Evolutionary conservation across 23 tunicate genomes (phyloP), one percentile per base, ranked within the genome.

Genomic region (Trididemnum miniatum): DNA sequence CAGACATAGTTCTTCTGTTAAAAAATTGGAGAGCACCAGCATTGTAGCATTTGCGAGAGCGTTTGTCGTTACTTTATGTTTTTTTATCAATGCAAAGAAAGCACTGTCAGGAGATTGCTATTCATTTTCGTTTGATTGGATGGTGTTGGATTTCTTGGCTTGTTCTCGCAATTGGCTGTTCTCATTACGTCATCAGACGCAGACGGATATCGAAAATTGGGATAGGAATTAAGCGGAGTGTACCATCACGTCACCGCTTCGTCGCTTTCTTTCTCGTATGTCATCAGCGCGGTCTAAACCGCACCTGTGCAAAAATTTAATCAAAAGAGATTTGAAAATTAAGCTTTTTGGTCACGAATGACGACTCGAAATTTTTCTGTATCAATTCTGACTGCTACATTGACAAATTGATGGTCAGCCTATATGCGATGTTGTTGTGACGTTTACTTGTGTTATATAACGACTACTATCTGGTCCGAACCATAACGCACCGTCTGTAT

Each of bases 101-200:
- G 29, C 25, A 62, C 4, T 20, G 22, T 20, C 5, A 62, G 5
- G 67, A 62, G 22, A 44, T 44, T 44, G 15, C 54, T 7, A 7
- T 44, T 44, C 12, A 44, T 69, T 69, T 69, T 35, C 37, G 37
- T 69, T 69, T 25, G 67, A 20, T 62, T 62, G 67, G 54, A 15
- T 44, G 54, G 54, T 44, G 54, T 44, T 44, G 15, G 54, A 44
- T 44, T 44, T 7, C 54, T 44, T 9, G 54, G 9, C 54, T 15
- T 44, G 12, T 44, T 44, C 9, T 44, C 54, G 54, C 15, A 9
- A 25, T 26, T 22, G 69, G 5, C 57, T 4, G 30, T 62, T 9
- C 24, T 62, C 23, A 62, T 22, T 25, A 62, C 69, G 69, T 62
- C 27, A n/a, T 20, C 69, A 44, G 54, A 44, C 54, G 15, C 12